Base-by-base conservation (phyloP, 2,113 vertebrate genomes). In the Gasterosteus aculeatus region DNA sequence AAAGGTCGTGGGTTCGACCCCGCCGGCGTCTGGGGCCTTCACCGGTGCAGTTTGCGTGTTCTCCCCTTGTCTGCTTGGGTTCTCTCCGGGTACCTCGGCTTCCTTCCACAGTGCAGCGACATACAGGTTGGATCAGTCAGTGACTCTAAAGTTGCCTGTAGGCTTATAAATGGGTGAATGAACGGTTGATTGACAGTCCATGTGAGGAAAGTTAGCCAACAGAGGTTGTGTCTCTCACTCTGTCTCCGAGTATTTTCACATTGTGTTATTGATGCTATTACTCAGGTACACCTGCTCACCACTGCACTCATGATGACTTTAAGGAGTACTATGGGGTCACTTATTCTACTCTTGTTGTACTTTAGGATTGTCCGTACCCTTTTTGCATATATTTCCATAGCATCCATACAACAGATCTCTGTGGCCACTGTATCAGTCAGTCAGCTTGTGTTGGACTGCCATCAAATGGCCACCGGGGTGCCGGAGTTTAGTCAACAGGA, bases 401-500 rank as follows among this genome's bases (percentile, higher is more conserved):
- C 19, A 56, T 47, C 75, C 51, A 29, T 64, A 2, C 12, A 38
- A 31, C 16, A 3, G 49, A 11, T 57, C 26, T 61, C 26, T 15
- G 26, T 29, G 26, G n/a, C 16, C 29, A 6, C 31, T 41, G 29
- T 4, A 14, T 59, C 29, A 46, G 38, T 69, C 60, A 42, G 5
- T 62, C 59, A 22, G 22, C 59, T 44, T 59, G 19, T 12, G 58
- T 68, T 38, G 57, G n/a, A 41, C 54, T 64, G 46, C 62, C 54
- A 44, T 78, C 73, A 85, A 88, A 79, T 77, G 78, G 60, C 75
- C 54, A 67, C 35, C 11, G 66, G 47, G 29, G 71, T 71, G 67
- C 75, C 19, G 51, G 64, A 80, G 87, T 58, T 82, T 87, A 77
- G 67, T 87, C 78, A 78, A 10, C 68, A 33, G 83, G 91, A 93